Percentiles rank a stretch among this genome's conserved stretches.
Evolutionary conservation across 53 echinoderm and acorn worm species (phyloP).

Genomic region (Holothuria scabra): DNA sequence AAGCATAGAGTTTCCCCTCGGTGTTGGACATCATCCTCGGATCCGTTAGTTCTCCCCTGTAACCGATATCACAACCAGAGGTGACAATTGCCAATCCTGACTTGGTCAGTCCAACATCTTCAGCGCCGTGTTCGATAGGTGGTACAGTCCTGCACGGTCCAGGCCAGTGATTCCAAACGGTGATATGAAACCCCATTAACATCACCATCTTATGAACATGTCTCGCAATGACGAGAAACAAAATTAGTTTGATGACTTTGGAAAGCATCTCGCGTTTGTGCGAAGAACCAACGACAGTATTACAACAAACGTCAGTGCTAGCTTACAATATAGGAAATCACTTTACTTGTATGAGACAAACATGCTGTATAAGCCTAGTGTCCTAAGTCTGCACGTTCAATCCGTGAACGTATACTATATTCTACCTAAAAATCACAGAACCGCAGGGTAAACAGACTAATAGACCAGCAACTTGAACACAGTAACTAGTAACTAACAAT

Average conservation of each 20-base stretch:
- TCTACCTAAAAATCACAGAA: too few relatives aligned
- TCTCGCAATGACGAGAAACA: neutral
- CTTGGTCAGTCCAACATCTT: conserved; percentile 34
- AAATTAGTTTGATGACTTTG: neutral
- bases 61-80: conserved; percentile 4
- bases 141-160: conserved; percentile 33
- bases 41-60: conserved; percentile 14
- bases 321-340: too few relatives aligned
- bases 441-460: too few relatives aligned
- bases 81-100: conserved; percentile 22
- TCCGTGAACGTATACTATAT: too few relatives aligned
- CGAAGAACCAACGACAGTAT: too few relatives aligned
- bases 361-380: too few relatives aligned
- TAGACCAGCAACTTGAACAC: too few relatives aligned
- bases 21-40: conserved; percentile 11
- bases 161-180: conserved; percentile 38
- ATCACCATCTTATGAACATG: neutral
- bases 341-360: too few relatives aligned
- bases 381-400: too few relatives aligned
- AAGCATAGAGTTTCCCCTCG: conserved; percentile 24
- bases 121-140: conserved; percentile 27
- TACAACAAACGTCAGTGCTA: too few relatives aligned
- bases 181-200: conserved; percentile 35
- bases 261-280: neutral
- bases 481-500: too few relatives aligned